phyloP scores from a whole-genome alignment of 2,113 vertebrate species.

The Hippocampus barbouri region DNA sequence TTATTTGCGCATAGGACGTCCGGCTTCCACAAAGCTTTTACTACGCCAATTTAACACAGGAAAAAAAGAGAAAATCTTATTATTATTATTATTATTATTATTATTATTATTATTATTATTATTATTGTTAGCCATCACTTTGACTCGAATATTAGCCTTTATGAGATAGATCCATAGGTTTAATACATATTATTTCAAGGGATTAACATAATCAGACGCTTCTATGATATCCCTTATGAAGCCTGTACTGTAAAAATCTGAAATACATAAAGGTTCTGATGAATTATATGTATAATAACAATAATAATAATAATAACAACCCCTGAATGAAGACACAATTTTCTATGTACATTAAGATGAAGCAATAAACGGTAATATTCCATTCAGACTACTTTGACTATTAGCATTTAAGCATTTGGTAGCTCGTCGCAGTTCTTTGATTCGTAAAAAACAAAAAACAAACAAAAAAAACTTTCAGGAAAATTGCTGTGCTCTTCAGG shows the following conservation, averaged over 20 bases:
- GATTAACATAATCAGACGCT: constrained; percentile 59
- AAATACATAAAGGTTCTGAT: constrained; percentile 25
- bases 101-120: constrained; percentile 42
- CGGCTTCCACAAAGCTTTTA: constrained; percentile 41
- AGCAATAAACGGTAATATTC: constrained; percentile 65
- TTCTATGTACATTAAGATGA: constrained; percentile 61
- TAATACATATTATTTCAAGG: constrained; percentile 64
- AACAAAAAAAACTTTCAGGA: constrained; percentile 24
- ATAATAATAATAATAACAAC: constrained; percentile 13
- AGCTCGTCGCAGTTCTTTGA: not conserved
- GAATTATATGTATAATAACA: constrained; percentile 39
- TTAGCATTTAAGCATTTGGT: constrained; percentile 30
- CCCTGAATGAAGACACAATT: constrained; percentile 45
- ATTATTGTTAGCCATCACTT: constrained; percentile 39
- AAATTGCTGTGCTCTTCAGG: constrained; percentile 48
- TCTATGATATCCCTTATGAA: constrained; percentile 61
- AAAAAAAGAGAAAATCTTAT: constrained; percentile 52
- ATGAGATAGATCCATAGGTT: constrained; percentile 65
- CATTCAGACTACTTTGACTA: constrained; percentile 43
- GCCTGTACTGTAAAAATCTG: constrained; percentile 53
- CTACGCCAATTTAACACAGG: constrained; percentile 30
- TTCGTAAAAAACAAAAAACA: not conserved
- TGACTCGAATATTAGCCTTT: constrained; percentile 48
- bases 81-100: constrained; percentile 21
- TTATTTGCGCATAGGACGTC: constrained; percentile 37